Conservation (phyloP, 1,140 invertebrate genomes). For the Drosophila pallidifrons region DNA sequence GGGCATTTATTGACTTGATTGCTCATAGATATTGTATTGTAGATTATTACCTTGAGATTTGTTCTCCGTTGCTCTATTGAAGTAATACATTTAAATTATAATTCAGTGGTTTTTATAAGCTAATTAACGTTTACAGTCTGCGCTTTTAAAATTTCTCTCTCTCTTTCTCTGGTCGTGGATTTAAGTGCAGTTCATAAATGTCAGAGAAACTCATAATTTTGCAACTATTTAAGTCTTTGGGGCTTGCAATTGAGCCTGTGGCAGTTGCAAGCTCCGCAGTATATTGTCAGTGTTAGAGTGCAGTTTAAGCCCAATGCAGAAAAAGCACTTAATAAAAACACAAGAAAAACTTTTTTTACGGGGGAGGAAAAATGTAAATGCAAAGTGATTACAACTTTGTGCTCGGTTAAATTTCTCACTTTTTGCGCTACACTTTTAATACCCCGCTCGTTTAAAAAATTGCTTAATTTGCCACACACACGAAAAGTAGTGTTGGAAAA, state of each 20-base stretch:
- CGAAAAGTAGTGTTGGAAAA: slow-evolving; percentile 22
- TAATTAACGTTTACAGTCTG: no score
- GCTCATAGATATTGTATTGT: no score
- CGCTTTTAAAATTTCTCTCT: no score
- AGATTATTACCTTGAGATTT: no score
- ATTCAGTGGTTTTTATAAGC: no score
- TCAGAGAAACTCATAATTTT: not conserved
- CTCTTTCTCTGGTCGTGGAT: no score
- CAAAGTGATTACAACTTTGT: slow-evolving; percentile 8
- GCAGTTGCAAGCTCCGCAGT: not conserved
- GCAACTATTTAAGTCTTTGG: not conserved
- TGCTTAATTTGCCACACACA: not conserved
- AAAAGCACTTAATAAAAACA: slow-evolving; percentile 1
- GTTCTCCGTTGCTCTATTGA: no score
- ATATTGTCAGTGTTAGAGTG: not conserved
- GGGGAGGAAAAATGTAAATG: not conserved
- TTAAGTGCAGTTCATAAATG: no score
- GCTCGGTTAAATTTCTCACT: not conserved
- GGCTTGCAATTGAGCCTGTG: not conserved
- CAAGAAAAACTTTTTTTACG: not conserved
- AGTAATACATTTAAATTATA: no score
- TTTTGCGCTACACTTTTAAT: not conserved
- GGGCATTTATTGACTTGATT: no score
- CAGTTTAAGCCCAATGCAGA: slow-evolving; percentile 2
- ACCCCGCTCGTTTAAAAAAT: not conserved